phyloP scores from a whole-genome alignment of 1,140 invertebrate species.

The Cotesia typhae region DNA sequence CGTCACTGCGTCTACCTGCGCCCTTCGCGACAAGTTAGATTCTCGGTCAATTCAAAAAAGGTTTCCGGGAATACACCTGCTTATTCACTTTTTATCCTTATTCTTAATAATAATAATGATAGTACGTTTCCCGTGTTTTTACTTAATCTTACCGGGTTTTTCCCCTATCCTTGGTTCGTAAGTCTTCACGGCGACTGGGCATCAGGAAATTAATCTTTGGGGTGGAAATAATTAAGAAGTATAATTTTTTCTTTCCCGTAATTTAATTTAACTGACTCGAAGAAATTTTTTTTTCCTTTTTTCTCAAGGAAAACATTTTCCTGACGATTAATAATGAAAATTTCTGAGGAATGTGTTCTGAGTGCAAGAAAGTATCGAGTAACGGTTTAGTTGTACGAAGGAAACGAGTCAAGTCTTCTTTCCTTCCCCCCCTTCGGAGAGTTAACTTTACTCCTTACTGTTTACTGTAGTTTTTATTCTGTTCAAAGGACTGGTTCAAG shows the following conservation, averaged over 20 bases:
- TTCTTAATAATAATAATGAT: neutral
- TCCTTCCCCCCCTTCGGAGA: constrained; percentile 31
- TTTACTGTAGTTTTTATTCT: constrained; percentile 1
- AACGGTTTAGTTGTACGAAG: constrained; percentile 17
- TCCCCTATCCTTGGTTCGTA: constrained; percentile 16
- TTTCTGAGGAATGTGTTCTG: neutral
- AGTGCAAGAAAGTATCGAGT: constrained; percentile 6
- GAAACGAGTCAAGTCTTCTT: constrained; percentile 37
- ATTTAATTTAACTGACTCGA: neutral
- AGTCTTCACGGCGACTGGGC: constrained; percentile 20
- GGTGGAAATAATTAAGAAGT: neutral
- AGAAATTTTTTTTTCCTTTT: neutral
- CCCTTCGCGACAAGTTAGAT: too few species aligned
- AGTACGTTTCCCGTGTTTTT: constrained; percentile 4
- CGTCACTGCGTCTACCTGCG: neutral
- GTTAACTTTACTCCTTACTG: neutral
- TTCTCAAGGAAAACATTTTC: neutral
- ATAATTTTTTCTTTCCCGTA: neutral
- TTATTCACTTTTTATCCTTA: constrained; percentile 10
- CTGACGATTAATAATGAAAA: too few species aligned
- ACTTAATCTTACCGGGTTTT: neutral
- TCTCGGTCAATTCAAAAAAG: neutral
- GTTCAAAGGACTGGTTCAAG: neutral
- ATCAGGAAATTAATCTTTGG: constrained; percentile 18
- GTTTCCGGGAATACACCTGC: constrained; percentile 41